Conservation (phyloP, 1,140 invertebrate genomes). For the Microplitis mediator region DNA sequence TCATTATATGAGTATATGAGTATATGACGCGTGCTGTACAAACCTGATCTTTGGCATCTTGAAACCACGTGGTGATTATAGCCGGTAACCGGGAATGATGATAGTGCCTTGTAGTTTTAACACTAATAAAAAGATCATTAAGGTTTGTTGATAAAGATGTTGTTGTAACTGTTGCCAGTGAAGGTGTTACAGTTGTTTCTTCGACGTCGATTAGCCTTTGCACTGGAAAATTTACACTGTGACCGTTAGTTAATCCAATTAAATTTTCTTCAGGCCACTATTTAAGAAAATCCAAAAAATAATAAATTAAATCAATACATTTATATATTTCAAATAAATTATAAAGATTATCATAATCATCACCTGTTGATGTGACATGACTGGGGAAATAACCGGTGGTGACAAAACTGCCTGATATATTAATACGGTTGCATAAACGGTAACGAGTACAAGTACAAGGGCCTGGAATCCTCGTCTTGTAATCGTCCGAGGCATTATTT, state of each 20-base stretch:
- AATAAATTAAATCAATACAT: background rate
- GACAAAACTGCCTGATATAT: constrained; percentile 65
- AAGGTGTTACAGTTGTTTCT: constrained; percentile 53
- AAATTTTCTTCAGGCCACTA: background rate
- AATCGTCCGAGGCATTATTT: constrained; percentile 55
- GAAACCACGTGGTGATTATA: constrained; percentile 92
- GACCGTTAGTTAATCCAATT: constrained; percentile 38
- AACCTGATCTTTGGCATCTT: constrained; percentile 88
- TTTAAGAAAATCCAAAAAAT: background rate
- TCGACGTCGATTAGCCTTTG: constrained; percentile 37
- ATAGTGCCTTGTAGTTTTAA: constrained; percentile 91
- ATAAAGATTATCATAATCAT: constrained; percentile 26
- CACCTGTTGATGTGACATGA: constrained; percentile 61
- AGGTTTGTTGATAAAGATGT: constrained; percentile 73
- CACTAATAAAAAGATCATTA: constrained; percentile 90
- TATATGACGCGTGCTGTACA: constrained; percentile 39
- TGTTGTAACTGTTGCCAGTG: constrained; percentile 65
- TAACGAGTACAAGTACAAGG: constrained; percentile 53
- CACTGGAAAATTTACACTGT: constrained; percentile 37
- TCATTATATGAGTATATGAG: too few species aligned
- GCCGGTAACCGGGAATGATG: constrained; percentile 83
- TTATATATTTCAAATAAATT: background rate
- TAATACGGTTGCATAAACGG: constrained; percentile 69
- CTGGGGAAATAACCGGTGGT: background rate
- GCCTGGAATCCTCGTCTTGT: constrained; percentile 55